Base-by-base conservation (phyloP, 1,140 invertebrate species). In the Drosophila littoralis region DNA sequence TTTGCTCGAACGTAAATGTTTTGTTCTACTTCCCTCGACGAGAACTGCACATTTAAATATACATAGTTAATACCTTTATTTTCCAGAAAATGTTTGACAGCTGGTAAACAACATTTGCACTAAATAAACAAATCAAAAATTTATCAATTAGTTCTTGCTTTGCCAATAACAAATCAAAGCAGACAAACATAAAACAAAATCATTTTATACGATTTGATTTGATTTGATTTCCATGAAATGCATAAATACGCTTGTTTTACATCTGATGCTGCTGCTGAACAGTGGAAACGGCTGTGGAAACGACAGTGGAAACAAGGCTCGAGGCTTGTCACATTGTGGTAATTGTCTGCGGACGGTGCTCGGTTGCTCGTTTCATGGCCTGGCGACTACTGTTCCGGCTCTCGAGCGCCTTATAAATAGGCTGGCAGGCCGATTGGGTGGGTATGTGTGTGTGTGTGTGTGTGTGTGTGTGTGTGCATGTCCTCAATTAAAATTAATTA, bases 401-500 rank as follows among this genome's bases (percentile, higher is more conserved):
- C 12, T 10, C 45, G 50, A 57, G 60, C 60, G 51, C 54, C 55
- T n/a, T 60, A 59, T 60, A 60, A 68, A 60, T 60, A 68, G 66
- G 22, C 12, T 15, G 45, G 35, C 45, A 36, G 42, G 40, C 28
- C 35, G 36, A 32, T 22, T 12, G 32, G 43, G 2, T 22, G 17
- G 22, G 54, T 10, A n/a, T 50, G 66, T 45, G 59, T 43, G 43
- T 54, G 40, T 52, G 52, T 63, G 15, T 58, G 13, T 5, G 55
- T 59, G 36, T 54, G 48, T 70, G n/a, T 7, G 22, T 65, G 52
- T 66, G 57, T 63, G 51, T 74, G 55, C 15, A 65, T 76, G 86
- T 86, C 86, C 86, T 90, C 86, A 90, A 90, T 90, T 90, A 90
- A 90, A 90, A 82, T 91, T 90, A 90, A 90, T 90, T 90, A 90